Percentiles rank a stretch among this genome's conserved stretches.
Evolutionary conservation across 2,113 vertebrate genomes (phyloP).

Genomic region (Vicugna pacos): DNA sequence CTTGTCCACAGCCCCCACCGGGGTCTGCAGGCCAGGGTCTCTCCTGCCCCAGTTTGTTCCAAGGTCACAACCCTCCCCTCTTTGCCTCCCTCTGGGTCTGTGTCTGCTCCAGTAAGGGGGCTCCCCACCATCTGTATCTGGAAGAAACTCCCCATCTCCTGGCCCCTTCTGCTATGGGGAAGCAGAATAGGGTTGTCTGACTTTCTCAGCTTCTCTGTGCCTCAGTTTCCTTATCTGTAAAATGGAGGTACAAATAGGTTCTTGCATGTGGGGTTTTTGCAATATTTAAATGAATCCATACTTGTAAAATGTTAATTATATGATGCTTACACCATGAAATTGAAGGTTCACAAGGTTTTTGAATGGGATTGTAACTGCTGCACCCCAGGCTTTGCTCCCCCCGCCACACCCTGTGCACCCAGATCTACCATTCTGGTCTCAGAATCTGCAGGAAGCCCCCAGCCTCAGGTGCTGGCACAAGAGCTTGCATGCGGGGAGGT

Average conservation of each 20-base stretch:
- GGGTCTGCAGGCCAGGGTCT: fast-evolving
- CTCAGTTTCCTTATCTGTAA: neutral
- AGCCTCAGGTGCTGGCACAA: neutral
- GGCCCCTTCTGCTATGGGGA: neutral
- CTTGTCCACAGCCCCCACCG: fast-evolving
- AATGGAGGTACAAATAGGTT: neutral
- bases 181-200: too few relatives aligned
- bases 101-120: fast-evolving
- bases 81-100: neutral
- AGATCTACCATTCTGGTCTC: neutral
- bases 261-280: neutral
- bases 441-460: neutral
- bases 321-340: neutral
- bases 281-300: neutral
- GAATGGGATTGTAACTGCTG: neutral
- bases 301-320: neutral
- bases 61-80: neutral
- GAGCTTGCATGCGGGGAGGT: fast-evolving
- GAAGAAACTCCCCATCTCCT: neutral
- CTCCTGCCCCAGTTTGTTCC: fast-evolving
- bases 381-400: too few relatives aligned
- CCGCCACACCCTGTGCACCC: neutral
- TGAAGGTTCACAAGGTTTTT: neutral
- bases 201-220: neutral
- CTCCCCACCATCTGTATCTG: fast-evolving